phyloP scores from a whole-genome alignment of 2,113 vertebrate genomes.

The Carassius auratus region DNA sequence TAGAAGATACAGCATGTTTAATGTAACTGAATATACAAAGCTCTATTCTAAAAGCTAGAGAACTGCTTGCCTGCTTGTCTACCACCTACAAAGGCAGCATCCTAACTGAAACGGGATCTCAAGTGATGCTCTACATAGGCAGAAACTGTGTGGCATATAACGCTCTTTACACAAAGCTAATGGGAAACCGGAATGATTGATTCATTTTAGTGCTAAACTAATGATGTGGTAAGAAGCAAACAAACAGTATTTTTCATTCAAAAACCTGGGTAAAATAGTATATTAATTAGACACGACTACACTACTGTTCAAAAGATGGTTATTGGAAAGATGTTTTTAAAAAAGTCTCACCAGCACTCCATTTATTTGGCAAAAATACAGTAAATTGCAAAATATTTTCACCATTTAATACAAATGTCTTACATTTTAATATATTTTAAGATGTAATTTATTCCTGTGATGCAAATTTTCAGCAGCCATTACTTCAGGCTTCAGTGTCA shows the following conservation, averaged over 20 bases:
- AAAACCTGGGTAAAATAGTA: background rate
- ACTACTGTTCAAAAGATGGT: background rate
- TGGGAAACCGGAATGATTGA: background rate
- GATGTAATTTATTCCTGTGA: background rate
- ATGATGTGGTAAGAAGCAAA: background rate
- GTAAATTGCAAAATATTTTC: background rate
- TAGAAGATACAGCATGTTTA: constrained; percentile 13
- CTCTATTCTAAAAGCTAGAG: background rate
- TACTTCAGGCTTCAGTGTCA: background rate
- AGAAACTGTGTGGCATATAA: background rate
- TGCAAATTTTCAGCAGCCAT: too few species aligned
- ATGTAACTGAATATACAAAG: constrained; percentile 31
- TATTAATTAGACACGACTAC: background rate
- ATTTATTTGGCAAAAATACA: background rate
- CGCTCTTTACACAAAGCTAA: background rate
- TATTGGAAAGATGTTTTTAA: background rate
- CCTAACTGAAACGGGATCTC: background rate
- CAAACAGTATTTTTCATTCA: background rate
- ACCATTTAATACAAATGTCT: too few species aligned
- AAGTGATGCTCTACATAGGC: background rate
- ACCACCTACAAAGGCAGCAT: constrained; percentile 2
- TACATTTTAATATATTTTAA: background rate
- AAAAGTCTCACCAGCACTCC: background rate
- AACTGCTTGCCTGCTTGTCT: background rate
- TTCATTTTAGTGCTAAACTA: background rate